Conservation (phyloP, 2,888 invertebrate genomes). For the Sturmia bella region DNA sequence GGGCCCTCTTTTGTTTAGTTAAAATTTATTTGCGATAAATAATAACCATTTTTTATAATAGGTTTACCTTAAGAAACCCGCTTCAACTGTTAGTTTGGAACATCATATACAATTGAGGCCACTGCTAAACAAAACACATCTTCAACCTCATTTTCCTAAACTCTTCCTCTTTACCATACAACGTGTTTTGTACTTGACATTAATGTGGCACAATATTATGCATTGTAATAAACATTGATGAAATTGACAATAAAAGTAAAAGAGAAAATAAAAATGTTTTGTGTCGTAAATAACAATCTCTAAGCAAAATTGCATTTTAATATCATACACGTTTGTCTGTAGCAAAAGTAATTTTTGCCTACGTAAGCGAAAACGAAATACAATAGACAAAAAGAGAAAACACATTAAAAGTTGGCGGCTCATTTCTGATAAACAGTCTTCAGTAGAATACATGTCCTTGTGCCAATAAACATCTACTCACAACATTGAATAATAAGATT, state of each 20-base stretch:
- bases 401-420: conserved; percentile 52
- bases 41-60: too few relatives aligned
- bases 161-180: too few relatives aligned
- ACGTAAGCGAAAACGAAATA: conserved; percentile 14
- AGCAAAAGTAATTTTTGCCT: conserved; percentile 5
- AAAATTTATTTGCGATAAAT: too few relatives aligned
- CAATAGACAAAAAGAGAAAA: conserved; percentile 13
- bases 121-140: too few relatives aligned
- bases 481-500: conserved; percentile 29
- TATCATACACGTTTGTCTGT: conserved; percentile 46
- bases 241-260: conserved; percentile 1
- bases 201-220: too few relatives aligned
- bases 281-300: conserved; percentile 44
- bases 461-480: conserved; percentile 1
- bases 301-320: conserved; percentile 58
- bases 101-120: too few relatives aligned
- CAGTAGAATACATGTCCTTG: conserved; percentile 5
- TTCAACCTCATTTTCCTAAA: too few relatives aligned
- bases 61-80: too few relatives aligned
- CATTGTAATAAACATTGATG: not conserved
- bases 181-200: too few relatives aligned
- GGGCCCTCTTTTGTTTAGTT: too few relatives aligned
- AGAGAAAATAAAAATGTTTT: not conserved
- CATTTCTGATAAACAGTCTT: conserved; percentile 46
- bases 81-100: too few relatives aligned